These are phyloP conservation scores for Thecophora atra DNA, from an alignment of 2,888 invertebrate genomes.

Conservation along the genomic window DNA sequence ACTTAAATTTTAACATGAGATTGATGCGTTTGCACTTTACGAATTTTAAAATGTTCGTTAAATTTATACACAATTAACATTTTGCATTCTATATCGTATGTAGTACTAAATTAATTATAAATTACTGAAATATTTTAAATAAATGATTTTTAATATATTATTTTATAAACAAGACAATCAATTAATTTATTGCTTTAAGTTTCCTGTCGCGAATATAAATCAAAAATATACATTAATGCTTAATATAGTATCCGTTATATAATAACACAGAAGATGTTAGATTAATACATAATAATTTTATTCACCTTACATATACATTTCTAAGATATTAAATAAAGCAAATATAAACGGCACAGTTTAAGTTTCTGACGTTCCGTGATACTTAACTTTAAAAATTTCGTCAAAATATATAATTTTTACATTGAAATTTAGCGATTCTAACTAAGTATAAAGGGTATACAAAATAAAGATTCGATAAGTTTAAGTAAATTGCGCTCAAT, in stretches of 20 bases:
- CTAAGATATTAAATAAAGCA: background rate
- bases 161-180: background rate
- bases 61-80: too few relatives aligned
- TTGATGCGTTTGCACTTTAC: background rate
- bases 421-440: slow-evolving; percentile 3
- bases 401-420: slow-evolving; percentile 6
- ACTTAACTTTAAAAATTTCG: slow-evolving; percentile 17
- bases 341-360: background rate
- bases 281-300: too few relatives aligned
- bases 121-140: background rate
- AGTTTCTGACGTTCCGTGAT: slow-evolving; percentile 9
- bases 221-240: slow-evolving; percentile 5
- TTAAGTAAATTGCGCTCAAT: slow-evolving; percentile 2
- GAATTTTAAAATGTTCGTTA: too few relatives aligned
- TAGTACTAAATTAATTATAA: background rate
- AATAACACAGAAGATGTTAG: slow-evolving; percentile 8
- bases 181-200: slow-evolving; percentile 29
- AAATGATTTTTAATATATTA: background rate
- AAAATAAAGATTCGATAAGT: slow-evolving; percentile 12
- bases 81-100: background rate
- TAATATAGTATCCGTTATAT: slow-evolving; percentile 4
- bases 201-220: slow-evolving; percentile 8
- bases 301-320: slow-evolving; percentile 9
- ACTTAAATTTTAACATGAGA: background rate
- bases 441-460: slow-evolving; percentile 16